Base-by-base conservation (phyloP, 2,113 vertebrate species). In the Aramus guarauna region DNA sequence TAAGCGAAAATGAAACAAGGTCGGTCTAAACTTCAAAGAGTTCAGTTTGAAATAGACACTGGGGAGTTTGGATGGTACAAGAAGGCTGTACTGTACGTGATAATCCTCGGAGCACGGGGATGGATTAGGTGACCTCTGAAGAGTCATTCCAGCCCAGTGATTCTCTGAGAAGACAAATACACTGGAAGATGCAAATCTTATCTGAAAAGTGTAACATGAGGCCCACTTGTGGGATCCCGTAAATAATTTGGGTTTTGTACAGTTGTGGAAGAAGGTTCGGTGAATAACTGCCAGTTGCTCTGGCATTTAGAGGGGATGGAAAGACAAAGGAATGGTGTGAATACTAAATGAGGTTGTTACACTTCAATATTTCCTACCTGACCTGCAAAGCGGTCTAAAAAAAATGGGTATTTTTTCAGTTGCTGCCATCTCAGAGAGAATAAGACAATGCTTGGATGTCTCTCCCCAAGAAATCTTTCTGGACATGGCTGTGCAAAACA, bases 391-490 rank as follows among this genome's bases (percentile, higher is more conserved):
- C 67, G 11, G 19, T 77, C 55, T 34, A n/a, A 69, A 77, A 77
- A 79, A 16, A 53, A 62, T 26, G 8, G 15, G 1, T 55, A 22
- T 55, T 90, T 92, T 63, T 27, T 52, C 47, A 41, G 3, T 83
- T 90, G 62, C 23, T 90, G 66, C 77, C 30, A 30, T 66, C 63
- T 79, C n/a, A 66, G 47, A 66, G 41, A 76, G 45, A 76, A 15
- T 39, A 36, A 87, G 60, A 63, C 41, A 62, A 47, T 66, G 47
- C 63, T 88, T 59, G 60, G 63, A 83, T 22, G 34, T 95, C 47
- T 96, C 86, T 85, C 47, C 7, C 55, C 63, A 77, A 97, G 79
- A 96, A 95, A 95, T 90, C 95, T 81, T 96, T 83, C 94, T 96
- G 72, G 89, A 92, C 68, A 79, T n/a, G 82, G 81, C 90, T 56